Evolutionary conservation across 2,888 invertebrate species (phyloP).

Genomic region (Hydrotaea cyrtoneurina): DNA sequence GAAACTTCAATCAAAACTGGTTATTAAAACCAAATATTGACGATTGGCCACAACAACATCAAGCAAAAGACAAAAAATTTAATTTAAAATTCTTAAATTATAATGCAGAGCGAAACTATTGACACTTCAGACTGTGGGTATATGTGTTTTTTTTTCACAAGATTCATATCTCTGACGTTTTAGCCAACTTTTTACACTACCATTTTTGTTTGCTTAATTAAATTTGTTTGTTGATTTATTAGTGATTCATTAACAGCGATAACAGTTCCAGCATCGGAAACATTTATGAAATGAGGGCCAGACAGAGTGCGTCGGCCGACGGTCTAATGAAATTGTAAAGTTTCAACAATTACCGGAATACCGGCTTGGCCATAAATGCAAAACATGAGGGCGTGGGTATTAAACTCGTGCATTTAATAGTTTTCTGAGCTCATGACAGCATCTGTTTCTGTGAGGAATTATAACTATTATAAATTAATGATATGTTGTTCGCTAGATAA

Average conservation of each 20-base stretch:
- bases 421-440: too few relatives aligned
- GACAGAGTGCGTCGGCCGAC: background rate
- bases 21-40: background rate
- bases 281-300: background rate
- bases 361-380: background rate
- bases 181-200: background rate
- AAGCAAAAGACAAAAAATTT: background rate
- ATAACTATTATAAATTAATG: too few relatives aligned
- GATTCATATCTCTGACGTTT: background rate
- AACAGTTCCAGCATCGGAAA: background rate
- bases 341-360: background rate
- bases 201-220: background rate
- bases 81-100: background rate
- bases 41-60: background rate
- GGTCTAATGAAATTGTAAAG: background rate
- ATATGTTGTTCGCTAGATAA: too few relatives aligned
- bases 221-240: background rate
- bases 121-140: background rate
- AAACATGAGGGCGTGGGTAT: background rate
- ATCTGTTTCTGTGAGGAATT: too few relatives aligned
- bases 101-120: background rate
- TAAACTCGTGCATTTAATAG: too few relatives aligned
- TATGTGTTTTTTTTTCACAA: background rate
- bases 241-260: slow-evolving; percentile 5
- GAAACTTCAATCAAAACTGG: slow-evolving; percentile 21